Evolutionary conservation across 2,113 vertebrate genomes (phyloP).

Genomic region (Haemorhous mexicanus): DNA sequence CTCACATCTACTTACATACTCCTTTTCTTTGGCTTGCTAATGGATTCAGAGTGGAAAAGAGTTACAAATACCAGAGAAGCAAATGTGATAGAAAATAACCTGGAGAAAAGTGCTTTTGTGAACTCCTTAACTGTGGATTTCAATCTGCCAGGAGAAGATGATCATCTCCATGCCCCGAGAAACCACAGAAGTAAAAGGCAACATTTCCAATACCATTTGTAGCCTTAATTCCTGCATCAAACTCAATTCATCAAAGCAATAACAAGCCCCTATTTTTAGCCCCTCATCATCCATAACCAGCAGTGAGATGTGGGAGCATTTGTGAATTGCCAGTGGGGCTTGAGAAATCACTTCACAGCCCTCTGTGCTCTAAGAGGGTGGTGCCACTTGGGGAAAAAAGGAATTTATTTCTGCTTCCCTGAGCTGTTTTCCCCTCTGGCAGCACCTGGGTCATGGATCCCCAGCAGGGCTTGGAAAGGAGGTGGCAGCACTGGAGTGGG

Average conservation of each 20-base stretch:
- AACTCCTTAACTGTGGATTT: not conserved
- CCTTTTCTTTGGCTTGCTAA: not conserved
- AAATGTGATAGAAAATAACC: not conserved
- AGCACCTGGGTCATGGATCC: not conserved
- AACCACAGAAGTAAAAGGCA: not conserved
- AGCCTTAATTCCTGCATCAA: not conserved
- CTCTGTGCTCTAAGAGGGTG: not conserved
- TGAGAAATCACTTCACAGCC: not conserved
- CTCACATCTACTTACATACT: not conserved
- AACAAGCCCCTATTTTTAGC: not conserved
- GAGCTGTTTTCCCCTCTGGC: not conserved
- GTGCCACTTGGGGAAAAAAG: not conserved
- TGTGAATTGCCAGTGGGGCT: not conserved
- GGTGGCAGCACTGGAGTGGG: not conserved
- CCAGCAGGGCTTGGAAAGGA: not conserved
- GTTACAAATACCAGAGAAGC: not conserved
- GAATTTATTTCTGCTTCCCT: not conserved
- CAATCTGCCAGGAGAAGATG: not conserved
- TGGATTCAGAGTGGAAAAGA: not conserved
- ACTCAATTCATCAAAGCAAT: not conserved
- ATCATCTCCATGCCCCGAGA: rapidly evolving
- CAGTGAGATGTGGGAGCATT: not conserved
- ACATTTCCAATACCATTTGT: not conserved
- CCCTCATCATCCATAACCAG: not conserved
- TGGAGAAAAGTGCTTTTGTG: not conserved